phyloP scores from a whole-genome alignment of 2,797 vertebrate genomes.

The Microcaecilia unicolor region DNA sequence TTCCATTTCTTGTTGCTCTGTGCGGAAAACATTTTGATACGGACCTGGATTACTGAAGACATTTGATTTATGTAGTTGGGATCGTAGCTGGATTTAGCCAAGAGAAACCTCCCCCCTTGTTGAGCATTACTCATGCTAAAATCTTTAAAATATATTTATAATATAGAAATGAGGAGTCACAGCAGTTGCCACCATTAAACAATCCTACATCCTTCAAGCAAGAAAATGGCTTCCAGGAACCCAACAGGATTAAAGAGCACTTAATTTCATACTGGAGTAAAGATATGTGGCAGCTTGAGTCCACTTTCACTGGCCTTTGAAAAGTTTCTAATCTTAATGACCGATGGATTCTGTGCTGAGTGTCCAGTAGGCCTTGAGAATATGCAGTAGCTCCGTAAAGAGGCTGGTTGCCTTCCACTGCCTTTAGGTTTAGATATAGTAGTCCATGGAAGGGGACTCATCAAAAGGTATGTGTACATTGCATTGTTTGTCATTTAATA shows the following conservation, averaged over 20 bases:
- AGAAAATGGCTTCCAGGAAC: slow-evolving; percentile 44
- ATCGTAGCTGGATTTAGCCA: slow-evolving; percentile 5
- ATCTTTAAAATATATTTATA: no score
- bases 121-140: slow-evolving; percentile 14
- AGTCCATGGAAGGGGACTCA: slow-evolving; percentile 50
- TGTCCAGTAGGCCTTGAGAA: slow-evolving; percentile 45
- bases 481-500: no score
- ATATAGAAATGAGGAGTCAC: no score
- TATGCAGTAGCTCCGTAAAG: slow-evolving; percentile 43
- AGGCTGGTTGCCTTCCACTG: slow-evolving; percentile 42
- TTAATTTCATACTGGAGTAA: slow-evolving; percentile 49
- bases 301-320: slow-evolving; percentile 40
- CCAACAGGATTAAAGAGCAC: slow-evolving; percentile 48
- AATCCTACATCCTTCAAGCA: no score
- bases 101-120: slow-evolving; percentile 29
- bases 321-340: slow-evolving; percentile 33
- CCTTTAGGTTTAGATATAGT: slow-evolving; percentile 54
- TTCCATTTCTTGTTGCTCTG: no score
- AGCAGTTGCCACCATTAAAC: no score
- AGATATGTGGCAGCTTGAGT: slow-evolving; percentile 40
- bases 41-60: slow-evolving; percentile 31
- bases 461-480: slow-evolving; percentile 64
- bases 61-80: slow-evolving; percentile 19
- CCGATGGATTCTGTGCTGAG: slow-evolving; percentile 40
- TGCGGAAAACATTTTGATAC: slow-evolving; percentile 26